Base-by-base conservation (phyloP, 1,140 invertebrate species). In the Drosophila kepulauana region DNA sequence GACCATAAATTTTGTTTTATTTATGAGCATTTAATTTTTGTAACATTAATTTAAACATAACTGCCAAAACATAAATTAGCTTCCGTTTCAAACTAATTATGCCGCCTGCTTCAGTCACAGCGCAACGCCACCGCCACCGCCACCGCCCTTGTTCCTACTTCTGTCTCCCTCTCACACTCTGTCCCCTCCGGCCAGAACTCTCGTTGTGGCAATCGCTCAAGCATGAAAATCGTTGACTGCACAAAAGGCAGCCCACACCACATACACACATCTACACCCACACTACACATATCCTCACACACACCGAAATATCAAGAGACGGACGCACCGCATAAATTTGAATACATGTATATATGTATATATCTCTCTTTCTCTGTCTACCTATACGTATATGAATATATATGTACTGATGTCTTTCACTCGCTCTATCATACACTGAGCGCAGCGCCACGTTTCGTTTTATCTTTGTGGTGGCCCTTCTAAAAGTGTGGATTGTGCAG, bases 11-110 rank as follows among this genome's bases (percentile, higher is more conserved):
- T 89, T 65, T 43, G 65, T 79, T 89, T 88, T 88, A 92, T 92
- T 92, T 92, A 92, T 92, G 82, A 82, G 79, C 84, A 91, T 91
- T 92, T 92, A 92, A 92, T 92, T 89, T 85, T 82, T 92, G 84
- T 92, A 87, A 91, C 91, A 92, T 92, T 92, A 91, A 92, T 91
- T 92, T 86, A 88, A 86, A 81, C 81, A 91, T 91, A 92, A 91
- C 91, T 92, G 91, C 87, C 91, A 92, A 91, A 92, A 92, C 91
- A 92, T 92, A 92, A 92, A 92, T 92, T 91, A 91, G 87, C 87
- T 92, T 91, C 91, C 91, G 87, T 92, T 92, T 92, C 82, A 92
- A 74, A 88, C 91, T 91, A 91, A 91, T 91, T 91, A 91, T 87
- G 82, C 82, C 70, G 75, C 78, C 69, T 70, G 64, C 71, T 62